Evolutionary conservation across 2,888 invertebrate species (phyloP).

Genomic region (Apotomis capreana): DNA sequence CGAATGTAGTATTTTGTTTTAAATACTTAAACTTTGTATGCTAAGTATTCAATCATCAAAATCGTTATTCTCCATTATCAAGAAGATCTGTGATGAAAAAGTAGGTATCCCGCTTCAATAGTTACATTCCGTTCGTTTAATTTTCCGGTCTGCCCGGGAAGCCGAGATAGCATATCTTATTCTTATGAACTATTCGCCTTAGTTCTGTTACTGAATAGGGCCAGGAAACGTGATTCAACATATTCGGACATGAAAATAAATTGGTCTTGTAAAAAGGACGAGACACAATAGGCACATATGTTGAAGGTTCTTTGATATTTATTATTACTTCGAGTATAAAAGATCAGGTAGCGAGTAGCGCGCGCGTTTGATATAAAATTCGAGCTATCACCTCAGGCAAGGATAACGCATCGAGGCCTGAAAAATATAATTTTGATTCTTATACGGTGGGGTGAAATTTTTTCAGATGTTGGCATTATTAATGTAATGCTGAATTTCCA

Average conservation of each 20-base stretch:
- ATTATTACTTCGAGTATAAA: conserved; percentile 5
- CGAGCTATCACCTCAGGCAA: conserved; percentile 22
- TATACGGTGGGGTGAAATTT: background rate
- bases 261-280: background rate
- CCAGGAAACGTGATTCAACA: background rate
- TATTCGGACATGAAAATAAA: background rate
- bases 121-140: background rate
- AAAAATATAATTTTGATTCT: conserved; percentile 24
- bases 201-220: background rate
- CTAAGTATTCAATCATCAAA: no score
- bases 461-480: background rate
- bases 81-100: background rate
- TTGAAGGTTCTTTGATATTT: conserved; percentile 9
- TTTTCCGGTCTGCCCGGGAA: background rate
- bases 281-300: background rate
- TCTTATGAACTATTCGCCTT: background rate
- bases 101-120: background rate
- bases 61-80: background rate
- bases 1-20: no score
- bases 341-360: conserved; percentile 6
- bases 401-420: conserved; percentile 17
- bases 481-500: no score
- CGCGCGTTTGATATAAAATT: conserved; percentile 18
- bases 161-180: no score
- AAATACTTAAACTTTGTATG: no score